A percentile compares a stretch with the other conserved stretches of the same genome.
These are phyloP conservation scores for Aspidoscelis tigris DNA, from an alignment of 2,113 vertebrate species.

Conservation along the genomic window DNA sequence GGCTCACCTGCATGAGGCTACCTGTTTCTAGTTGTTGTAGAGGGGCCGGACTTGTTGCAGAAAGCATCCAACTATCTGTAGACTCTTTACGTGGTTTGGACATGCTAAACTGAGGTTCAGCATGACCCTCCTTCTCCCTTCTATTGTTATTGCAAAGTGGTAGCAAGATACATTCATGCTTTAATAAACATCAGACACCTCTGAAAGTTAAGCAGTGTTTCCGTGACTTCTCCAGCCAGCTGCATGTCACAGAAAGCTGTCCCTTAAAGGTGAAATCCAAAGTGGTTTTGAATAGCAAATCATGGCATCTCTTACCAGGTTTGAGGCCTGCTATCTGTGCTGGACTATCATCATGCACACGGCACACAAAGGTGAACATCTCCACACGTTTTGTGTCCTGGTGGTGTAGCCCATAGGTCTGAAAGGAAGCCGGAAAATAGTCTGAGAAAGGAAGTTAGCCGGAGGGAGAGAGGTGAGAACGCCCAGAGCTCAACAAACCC, in stretches of 20 bases:
- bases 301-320: constrained; percentile 80
- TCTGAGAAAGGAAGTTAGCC: too few relatives aligned
- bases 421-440: constrained; percentile 15
- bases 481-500: background rate
- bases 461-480: background rate
- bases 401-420: constrained; percentile 96
- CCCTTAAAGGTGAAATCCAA: background rate
- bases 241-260: background rate
- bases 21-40: too few relatives aligned
- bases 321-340: constrained; percentile 89
- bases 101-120: too few relatives aligned
- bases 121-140: background rate
- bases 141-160: too few relatives aligned
- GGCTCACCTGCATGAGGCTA: too few relatives aligned
- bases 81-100: too few relatives aligned
- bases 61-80: too few relatives aligned
- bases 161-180: background rate
- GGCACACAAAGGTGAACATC: constrained; percentile 96
- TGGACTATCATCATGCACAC: constrained; percentile 89
- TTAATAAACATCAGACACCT: background rate
- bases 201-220: background rate
- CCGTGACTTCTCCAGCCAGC: background rate
- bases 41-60: too few relatives aligned
- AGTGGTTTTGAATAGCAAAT: background rate
- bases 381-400: constrained; percentile 91